phyloP scores from a whole-genome alignment of 2,797 vertebrate genomes.

The Labeo calbasu region DNA sequence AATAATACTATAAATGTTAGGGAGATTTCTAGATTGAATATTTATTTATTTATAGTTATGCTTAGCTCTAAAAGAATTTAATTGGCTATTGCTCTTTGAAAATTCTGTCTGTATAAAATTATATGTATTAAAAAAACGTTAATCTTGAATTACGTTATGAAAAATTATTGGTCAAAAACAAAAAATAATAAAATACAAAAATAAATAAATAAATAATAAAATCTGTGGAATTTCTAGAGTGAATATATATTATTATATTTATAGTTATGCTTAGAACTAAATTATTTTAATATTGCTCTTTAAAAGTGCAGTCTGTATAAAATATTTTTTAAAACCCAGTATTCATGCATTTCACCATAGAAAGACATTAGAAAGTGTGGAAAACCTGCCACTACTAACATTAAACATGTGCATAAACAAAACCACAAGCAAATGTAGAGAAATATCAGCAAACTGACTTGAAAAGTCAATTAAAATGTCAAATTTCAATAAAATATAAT shows the following conservation, averaged over 20 bases:
- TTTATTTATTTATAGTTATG: neutral
- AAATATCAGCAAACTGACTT: neutral
- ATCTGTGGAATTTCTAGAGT: neutral
- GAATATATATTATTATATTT: neutral
- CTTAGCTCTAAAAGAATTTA: neutral
- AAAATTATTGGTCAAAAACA: neutral
- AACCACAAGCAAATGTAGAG: neutral
- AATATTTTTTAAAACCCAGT: too few relatives aligned
- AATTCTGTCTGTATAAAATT: neutral
- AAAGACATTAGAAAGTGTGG: neutral
- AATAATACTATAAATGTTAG: neutral
- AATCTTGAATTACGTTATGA: too few relatives aligned
- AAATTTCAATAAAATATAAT: neutral
- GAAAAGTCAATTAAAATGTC: neutral
- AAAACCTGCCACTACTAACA: conserved; percentile 63
- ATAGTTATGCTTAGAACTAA: neutral
- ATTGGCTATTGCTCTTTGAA: neutral
- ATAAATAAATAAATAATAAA: neutral
- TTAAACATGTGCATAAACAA: conserved; percentile 73
- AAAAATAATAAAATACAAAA: neutral
- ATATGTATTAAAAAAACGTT: too few relatives aligned
- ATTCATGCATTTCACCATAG: too few relatives aligned
- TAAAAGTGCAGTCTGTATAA: neutral
- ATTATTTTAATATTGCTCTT: neutral
- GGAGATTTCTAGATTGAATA: neutral